Evolutionary conservation across 1,140 invertebrate species (phyloP), one percentile per base, ranked within the genome.

Genomic region (Drosophila willistoni): DNA sequence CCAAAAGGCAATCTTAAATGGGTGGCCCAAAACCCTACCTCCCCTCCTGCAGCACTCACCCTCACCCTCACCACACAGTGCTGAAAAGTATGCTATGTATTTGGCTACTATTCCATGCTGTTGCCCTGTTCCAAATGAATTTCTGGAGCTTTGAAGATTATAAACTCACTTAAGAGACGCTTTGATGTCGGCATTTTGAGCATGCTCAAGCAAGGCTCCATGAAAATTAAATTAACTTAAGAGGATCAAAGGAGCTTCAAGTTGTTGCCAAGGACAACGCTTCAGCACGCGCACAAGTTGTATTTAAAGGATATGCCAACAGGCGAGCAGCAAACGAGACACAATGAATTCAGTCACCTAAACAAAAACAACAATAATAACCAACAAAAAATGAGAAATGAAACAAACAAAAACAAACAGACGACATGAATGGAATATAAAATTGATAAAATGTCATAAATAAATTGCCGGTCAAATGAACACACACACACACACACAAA

Each of bases 81-180:
- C 56, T 9, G 19, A 51, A 64, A 29, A 66, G 68, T 70, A 79
- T 83, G 77, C 73, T 76, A 55, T 41, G 9, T 22, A 34, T 64
- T 66, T 44, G 51, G 65, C 65, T 77, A 42, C 47, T 33, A 25
- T 2, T 2, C 1, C 2, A 6, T 10, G 64, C 90, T 91, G 90
- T 7, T 44, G 51, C 73, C 90, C 90, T 91, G 70, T 65, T 81
- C 29, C 25, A 79, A 73, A 79, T 82, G 83, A 90, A 91, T 91
- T 86, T 86, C 90, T 91, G 77, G 83, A 91, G 90, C 90, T 91
- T 91, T 91, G 90, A 91, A 91, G 90, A 91, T 91, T 90, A 76
- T 65, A 75, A 90, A 74, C 77, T 76, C 90, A 81, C 77, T 90
- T 83, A 83, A 76, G 77, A 73, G 71, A 75, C 73, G 82, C 89